These are phyloP conservation scores for Capromys pilorides DNA, from an alignment of 2,797 vertebrate species.

Conservation along the genomic window DNA sequence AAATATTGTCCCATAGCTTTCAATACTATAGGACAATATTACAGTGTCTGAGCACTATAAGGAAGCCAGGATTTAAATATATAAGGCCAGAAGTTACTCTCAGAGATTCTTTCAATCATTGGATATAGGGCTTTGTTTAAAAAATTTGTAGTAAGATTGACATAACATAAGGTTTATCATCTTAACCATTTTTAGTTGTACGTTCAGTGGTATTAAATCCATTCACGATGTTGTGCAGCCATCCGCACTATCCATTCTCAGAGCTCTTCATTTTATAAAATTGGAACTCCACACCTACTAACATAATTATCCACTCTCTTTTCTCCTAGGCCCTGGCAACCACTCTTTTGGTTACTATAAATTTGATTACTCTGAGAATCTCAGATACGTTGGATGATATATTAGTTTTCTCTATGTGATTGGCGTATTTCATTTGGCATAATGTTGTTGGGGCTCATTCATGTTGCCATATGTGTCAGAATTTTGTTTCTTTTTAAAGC, in stretches of 20 bases:
- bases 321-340: background rate
- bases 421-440: constrained; percentile 18
- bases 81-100: background rate
- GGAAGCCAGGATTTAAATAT: background rate
- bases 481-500: constrained; percentile 7
- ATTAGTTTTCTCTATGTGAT: constrained; percentile 22
- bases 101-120: constrained; percentile 17
- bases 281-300: background rate
- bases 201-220: background rate
- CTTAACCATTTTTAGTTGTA: background rate
- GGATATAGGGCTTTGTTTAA: background rate
- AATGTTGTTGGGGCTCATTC: constrained; percentile 4
- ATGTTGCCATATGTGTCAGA: background rate
- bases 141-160: background rate
- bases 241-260: background rate
- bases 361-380: background rate
- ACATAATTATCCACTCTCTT: background rate
- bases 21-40: too few species aligned
- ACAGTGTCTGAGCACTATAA: background rate
- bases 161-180: background rate
- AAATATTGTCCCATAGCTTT: background rate
- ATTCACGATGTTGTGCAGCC: background rate
- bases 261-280: background rate
- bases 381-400: background rate
- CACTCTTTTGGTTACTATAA: background rate